Conservation (phyloP, 2,113 vertebrate genomes). For the Grallaria varia region DNA sequence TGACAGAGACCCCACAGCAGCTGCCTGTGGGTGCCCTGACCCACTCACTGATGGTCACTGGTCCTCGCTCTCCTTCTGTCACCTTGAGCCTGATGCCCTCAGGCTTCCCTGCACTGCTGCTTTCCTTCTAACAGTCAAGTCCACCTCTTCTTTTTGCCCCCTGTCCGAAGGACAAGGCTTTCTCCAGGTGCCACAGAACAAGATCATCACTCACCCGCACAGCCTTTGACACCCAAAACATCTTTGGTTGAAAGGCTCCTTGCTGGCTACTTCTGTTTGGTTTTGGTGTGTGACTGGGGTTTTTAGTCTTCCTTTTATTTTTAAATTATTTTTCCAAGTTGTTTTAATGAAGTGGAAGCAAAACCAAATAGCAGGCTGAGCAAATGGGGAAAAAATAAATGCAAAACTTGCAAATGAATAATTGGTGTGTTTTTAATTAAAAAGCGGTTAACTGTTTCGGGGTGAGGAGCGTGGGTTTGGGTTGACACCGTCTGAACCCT, state of each 20-base stretch:
- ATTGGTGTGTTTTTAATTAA: constrained; percentile 71
- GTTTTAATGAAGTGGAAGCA: constrained; percentile 62
- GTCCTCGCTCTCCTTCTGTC: not conserved
- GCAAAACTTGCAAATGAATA: constrained; percentile 63
- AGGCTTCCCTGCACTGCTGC: not conserved
- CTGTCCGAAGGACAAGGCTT: not conserved
- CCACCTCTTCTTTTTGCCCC: not conserved
- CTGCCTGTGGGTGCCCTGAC: not conserved
- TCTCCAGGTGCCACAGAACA: not conserved
- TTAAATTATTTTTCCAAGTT: constrained; percentile 22
- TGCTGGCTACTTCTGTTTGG: constrained; percentile 25
- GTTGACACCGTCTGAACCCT: constrained; percentile 45
- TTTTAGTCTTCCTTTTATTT: not conserved
- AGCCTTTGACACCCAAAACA: not conserved
- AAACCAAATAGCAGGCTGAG: constrained; percentile 44
- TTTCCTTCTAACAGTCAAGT: not conserved
- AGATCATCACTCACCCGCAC: not conserved
- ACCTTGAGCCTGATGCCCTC: not conserved
- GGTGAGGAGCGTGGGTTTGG: constrained; percentile 52
- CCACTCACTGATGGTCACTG: fast-evolving
- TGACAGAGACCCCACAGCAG: not conserved
- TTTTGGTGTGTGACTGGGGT: not conserved
- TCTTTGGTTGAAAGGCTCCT: constrained; percentile 5
- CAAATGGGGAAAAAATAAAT: constrained; percentile 65
- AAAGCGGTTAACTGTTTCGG: constrained; percentile 50